Conservation (phyloP, 1,140 invertebrate genomes). For the Metopolophium dirhodum region DNA sequence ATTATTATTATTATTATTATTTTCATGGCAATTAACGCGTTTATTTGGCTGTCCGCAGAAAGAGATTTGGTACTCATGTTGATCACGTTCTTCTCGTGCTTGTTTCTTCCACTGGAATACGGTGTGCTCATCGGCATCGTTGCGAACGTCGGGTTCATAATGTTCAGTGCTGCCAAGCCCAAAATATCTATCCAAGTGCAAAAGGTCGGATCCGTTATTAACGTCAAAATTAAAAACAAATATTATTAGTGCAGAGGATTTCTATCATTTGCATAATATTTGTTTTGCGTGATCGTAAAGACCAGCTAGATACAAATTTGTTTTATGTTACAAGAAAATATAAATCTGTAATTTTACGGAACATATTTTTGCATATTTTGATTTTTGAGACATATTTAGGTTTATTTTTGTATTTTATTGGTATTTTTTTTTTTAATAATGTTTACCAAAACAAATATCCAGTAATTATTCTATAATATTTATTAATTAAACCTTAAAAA, state of each 20-base stretch:
- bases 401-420: too few relatives aligned
- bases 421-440: too few relatives aligned
- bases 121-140: constrained; percentile 88
- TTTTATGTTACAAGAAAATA: too few relatives aligned
- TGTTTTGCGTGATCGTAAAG: too few relatives aligned
- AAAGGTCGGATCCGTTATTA: constrained; percentile 60
- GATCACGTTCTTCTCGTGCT: constrained; percentile 83
- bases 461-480: too few relatives aligned
- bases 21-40: neutral
- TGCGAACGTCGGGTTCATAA: constrained; percentile 83
- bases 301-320: too few relatives aligned
- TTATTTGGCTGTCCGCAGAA: constrained; percentile 67
- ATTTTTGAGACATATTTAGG: too few relatives aligned
- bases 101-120: constrained; percentile 83
- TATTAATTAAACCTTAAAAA: too few relatives aligned
- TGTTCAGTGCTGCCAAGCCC: constrained; percentile 88
- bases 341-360: too few relatives aligned
- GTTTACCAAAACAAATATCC: too few relatives aligned
- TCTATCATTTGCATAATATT: too few relatives aligned
- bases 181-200: constrained; percentile 79
- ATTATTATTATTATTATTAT: neutral
- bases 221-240: neutral
- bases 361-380: too few relatives aligned
- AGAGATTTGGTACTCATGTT: constrained; percentile 83
- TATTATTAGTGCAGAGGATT: neutral